Base-by-base conservation (phyloP, 2,797 vertebrate species). In the Amphiprion clarkii region DNA sequence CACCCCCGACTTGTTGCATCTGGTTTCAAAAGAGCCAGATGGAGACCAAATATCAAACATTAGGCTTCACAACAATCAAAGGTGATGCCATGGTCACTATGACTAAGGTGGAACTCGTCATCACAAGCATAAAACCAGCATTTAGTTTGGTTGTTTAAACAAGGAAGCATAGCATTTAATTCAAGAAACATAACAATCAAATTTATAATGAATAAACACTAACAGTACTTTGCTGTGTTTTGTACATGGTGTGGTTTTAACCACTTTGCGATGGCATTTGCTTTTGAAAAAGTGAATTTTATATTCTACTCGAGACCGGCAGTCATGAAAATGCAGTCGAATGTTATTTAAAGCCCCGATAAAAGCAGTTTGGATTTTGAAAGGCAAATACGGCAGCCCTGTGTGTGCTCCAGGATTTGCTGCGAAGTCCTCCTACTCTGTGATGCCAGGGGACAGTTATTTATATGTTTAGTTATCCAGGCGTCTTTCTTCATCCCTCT, bases 391-490 rank as follows among this genome's bases (percentile, higher is more conserved):
- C 48, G 40, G 57, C 33, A 70, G 12, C 74, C 1, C 11, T 54
- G 66, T 29, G 1, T 67, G 66, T 21, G 61, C 72, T 81, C 53
- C 59, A 64, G 70, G 49, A 71, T 83, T 79, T 52, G 13, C 49
- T 51, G 44, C 40, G 40, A 51, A 48, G 33, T 65, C 69, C 70
- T 84, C 86, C 84, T 33, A 70, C 81, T 84, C 74, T 19, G 57
- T 31, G 66, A 67, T 3, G 61, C 81, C 67, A 39, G 66, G 78
- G 82, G 79, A 84, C 57, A 44, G 65, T 52, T 71, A 78, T 76
- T 82, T 81, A 69, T 74, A 54, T 65, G 51, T 58, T 76, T 11
- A 14, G 23, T 63, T 75, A 56, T 79, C 56, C 13, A 21, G 53
- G 49, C 57, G 5, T 79, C 71, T 66, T 58, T 76, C 64, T 59